Evolutionary conservation across 1,140 invertebrate genomes (phyloP).

Genomic region (Drosophila paulistorum): DNA sequence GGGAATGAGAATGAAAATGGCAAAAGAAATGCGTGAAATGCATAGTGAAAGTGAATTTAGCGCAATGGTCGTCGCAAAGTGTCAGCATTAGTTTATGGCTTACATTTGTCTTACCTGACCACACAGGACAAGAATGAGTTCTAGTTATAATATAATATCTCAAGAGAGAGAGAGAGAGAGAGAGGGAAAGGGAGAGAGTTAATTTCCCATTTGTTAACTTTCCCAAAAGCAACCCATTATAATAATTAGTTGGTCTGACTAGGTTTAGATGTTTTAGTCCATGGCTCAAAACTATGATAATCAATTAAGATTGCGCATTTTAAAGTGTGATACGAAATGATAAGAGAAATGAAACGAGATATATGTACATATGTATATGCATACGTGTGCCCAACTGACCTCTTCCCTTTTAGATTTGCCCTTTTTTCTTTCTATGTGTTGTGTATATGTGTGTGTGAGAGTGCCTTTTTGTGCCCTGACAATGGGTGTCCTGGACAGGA

Average conservation of each 20-base stretch:
- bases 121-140: no score
- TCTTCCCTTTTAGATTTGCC: constrained; percentile 22
- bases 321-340: background rate
- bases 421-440: constrained; percentile 15
- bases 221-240: no score
- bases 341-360: background rate
- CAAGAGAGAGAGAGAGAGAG: no score
- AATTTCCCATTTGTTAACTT: no score
- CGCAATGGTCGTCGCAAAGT: background rate
- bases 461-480: constrained; percentile 53
- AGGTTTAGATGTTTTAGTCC: background rate
- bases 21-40: constrained; percentile 1
- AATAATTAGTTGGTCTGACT: no score
- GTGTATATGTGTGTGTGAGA: constrained; percentile 39
- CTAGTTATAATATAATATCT: no score
- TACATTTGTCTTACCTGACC: background rate
- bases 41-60: constrained; percentile 3
- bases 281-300: background rate
- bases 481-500: constrained; percentile 65
- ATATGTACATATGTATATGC: background rate
- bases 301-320: constrained; percentile 9
- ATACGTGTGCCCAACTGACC: constrained; percentile 8
- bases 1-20: background rate
- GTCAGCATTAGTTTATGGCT: constrained; percentile 3
- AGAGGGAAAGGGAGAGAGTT: no score